phyloP scores from a whole-genome alignment of 2,113 vertebrate genomes.

The Camarhynchus parvulus region DNA sequence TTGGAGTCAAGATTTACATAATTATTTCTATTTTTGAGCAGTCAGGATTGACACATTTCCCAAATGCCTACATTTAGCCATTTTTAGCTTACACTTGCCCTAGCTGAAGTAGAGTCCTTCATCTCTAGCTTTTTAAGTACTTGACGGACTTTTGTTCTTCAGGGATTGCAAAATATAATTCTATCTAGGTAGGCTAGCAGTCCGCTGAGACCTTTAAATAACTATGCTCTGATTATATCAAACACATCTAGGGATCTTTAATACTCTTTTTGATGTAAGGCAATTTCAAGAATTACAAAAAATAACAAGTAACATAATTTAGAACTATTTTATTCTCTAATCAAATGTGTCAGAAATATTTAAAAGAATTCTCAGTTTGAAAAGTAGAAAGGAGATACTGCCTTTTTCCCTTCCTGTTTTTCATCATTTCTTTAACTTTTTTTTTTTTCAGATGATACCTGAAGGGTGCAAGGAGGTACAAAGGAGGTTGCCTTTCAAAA shows the following conservation, averaged over 20 bases:
- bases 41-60: constrained; percentile 53
- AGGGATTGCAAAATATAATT: constrained; percentile 43
- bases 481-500: background rate
- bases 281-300: background rate
- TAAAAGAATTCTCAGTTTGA: background rate
- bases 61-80: constrained; percentile 10
- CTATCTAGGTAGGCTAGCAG: background rate
- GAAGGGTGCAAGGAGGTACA: background rate
- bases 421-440: background rate
- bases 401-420: background rate
- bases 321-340: background rate
- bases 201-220: constrained; percentile 41
- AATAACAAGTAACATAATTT: background rate
- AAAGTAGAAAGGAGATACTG: background rate
- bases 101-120: constrained; percentile 31
- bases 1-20: constrained; percentile 71
- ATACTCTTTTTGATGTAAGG: constrained; percentile 9
- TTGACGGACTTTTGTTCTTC: background rate
- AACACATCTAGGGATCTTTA: background rate
- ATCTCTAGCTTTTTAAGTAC: constrained; percentile 34
- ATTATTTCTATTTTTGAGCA: constrained; percentile 70
- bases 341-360: background rate
- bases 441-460: background rate
- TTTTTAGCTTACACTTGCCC: constrained; percentile 53
- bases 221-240: constrained; percentile 38